A percentile compares a stretch with the other conserved stretches of the same genome.
Evolutionary conservation across 2,888 invertebrate genomes (phyloP).

Genomic region (Troides aeacus): DNA sequence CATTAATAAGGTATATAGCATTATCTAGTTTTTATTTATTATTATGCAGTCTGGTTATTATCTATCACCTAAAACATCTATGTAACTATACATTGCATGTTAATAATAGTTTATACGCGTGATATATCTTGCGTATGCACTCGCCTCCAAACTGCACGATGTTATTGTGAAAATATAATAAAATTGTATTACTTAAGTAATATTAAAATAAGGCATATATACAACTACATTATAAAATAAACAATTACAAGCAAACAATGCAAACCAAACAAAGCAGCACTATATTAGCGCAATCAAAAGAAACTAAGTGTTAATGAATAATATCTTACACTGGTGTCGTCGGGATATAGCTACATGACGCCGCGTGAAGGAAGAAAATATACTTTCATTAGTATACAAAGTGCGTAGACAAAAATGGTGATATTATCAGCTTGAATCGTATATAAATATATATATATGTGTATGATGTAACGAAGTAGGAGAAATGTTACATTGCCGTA

Average conservation of each 20-base stretch:
- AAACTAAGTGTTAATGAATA: conserved; percentile 41
- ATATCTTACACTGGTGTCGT: conserved; percentile 84
- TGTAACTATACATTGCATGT: too few relatives aligned
- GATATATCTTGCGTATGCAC: too few relatives aligned
- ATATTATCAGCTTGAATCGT: conserved; percentile 32
- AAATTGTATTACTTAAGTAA: background rate
- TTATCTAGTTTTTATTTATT: too few relatives aligned
- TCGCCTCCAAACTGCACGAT: too few relatives aligned
- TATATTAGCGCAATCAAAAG: conserved; percentile 29
- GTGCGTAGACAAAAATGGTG: conserved; percentile 43
- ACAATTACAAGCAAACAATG: conserved; percentile 29
- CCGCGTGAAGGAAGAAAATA: conserved; percentile 72
- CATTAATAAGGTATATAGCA: background rate
- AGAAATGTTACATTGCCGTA: conserved; percentile 50
- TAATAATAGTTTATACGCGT: too few relatives aligned
- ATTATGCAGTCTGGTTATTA: too few relatives aligned
- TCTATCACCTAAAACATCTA: too few relatives aligned
- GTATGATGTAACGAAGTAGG: conserved; percentile 28
- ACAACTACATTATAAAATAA: background rate
- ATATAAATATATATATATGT: conserved; percentile 32
- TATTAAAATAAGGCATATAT: background rate
- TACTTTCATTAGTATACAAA: conserved; percentile 50
- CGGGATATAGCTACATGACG: conserved; percentile 77
- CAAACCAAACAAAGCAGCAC: conserved; percentile 34
- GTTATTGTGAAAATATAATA: background rate